phyloP scores from a whole-genome alignment of 2,888 invertebrate genomes.

The Trissonchulus sp. region DNA sequence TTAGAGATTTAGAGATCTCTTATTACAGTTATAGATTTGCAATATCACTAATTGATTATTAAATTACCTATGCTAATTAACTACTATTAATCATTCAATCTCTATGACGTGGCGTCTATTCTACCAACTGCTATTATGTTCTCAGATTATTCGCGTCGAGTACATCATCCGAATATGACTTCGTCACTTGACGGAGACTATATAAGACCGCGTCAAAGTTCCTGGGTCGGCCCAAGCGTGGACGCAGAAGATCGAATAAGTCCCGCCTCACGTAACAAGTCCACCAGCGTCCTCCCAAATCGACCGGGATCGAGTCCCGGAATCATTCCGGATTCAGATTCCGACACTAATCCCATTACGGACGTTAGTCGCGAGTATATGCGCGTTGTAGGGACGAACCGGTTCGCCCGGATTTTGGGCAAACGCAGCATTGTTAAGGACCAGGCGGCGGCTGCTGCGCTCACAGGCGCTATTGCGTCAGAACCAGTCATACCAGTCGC shows the following conservation, averaged over 20 bases:
- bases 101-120: too few species aligned
- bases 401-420: not conserved
- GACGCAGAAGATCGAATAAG: not conserved
- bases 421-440: not conserved
- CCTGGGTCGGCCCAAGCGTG: not conserved
- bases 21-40: too few species aligned
- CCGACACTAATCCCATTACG: constrained; percentile 17
- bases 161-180: too few species aligned
- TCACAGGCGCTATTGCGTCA: not conserved
- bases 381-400: constrained; percentile 16
- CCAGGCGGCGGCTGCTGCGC: not conserved
- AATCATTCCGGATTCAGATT: not conserved
- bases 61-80: too few species aligned
- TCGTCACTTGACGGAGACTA: too few species aligned
- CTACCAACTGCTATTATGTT: too few species aligned
- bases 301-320: not conserved
- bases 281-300: not conserved
- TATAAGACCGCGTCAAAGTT: not conserved
- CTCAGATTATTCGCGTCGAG: too few species aligned
- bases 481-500: too few species aligned
- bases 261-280: not conserved
- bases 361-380: constrained; percentile 26
- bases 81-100: too few species aligned
- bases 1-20: too few species aligned
- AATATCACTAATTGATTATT: too few species aligned